A percentile compares a stretch with the other conserved stretches of the same genome.
These are phyloP conservation scores for Oreochromis spilurus DNA, from an alignment of 2,113 vertebrate species.

Conservation along the genomic window DNA sequence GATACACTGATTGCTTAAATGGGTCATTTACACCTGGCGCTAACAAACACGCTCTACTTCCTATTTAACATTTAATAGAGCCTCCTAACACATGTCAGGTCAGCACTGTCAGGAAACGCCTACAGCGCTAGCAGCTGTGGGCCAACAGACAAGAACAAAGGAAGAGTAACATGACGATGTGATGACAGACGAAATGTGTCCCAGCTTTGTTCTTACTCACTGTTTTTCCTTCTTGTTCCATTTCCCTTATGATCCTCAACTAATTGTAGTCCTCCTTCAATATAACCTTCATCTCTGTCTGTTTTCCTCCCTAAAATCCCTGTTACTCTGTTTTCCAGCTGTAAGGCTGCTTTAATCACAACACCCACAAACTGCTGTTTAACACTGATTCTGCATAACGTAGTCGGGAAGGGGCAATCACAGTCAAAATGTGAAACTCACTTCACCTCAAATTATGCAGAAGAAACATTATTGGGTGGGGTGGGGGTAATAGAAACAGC, in stretches of 20 bases:
- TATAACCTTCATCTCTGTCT: not conserved
- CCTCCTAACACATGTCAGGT: not conserved
- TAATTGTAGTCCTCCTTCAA: not conserved
- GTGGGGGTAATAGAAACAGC: not conserved
- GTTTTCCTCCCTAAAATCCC: not conserved
- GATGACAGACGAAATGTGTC: conserved; percentile 4
- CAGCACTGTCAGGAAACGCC: not conserved
- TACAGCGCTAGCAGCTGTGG: not conserved
- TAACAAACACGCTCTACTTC: conserved; percentile 29
- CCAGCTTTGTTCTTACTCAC: not conserved
- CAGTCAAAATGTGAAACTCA: not conserved
- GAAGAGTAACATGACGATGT: not conserved
- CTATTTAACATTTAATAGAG: conserved; percentile 8
- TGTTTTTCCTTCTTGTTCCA: not conserved
- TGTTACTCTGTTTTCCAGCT: not conserved
- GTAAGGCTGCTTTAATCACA: not conserved
- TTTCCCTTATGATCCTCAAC: not conserved
- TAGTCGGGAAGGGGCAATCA: not conserved
- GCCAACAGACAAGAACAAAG: not conserved
- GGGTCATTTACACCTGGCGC: conserved; percentile 19
- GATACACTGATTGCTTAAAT: conserved; percentile 32
- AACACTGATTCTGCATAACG: not conserved
- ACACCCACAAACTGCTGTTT: not conserved
- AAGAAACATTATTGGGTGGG: not conserved
- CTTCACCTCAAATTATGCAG: not conserved